phyloP scores from a whole-genome alignment of 2,113 vertebrate species.

The Callionymus lyra region DNA sequence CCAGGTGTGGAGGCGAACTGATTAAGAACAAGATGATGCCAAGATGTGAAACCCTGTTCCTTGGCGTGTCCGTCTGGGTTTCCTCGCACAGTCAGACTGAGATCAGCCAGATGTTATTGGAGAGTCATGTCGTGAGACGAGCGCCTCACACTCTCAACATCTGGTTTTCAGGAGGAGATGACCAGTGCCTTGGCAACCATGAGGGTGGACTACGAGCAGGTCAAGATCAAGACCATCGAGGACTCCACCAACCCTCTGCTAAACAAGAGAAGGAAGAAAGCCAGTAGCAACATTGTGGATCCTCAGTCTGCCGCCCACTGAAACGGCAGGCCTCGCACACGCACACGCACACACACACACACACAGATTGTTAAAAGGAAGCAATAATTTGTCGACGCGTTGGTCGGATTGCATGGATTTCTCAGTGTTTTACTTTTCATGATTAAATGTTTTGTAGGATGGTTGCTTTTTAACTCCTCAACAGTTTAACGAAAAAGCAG shows the following conservation, averaged over 20 bases:
- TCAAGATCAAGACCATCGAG: slow-evolving; percentile 97
- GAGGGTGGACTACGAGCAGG: slow-evolving; percentile 94
- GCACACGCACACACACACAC: slow-evolving; percentile 39
- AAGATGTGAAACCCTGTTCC: too few species aligned
- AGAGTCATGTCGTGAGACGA: too few species aligned
- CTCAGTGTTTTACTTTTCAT: slow-evolving; percentile 52
- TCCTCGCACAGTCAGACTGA: too few species aligned
- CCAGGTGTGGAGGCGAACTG: too few species aligned
- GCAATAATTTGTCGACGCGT: slow-evolving; percentile 71
- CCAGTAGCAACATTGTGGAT: slow-evolving; percentile 53
- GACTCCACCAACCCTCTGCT: slow-evolving; percentile 93
- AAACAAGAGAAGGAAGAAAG: slow-evolving; percentile 89
- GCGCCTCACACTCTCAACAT: too few species aligned
- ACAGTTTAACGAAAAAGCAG: too few species aligned
- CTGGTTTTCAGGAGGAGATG: slow-evolving; percentile 86
- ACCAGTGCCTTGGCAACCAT: slow-evolving; percentile 97
- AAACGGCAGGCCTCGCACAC: slow-evolving; percentile 35
- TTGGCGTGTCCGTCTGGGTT: too few species aligned
- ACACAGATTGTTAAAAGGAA: slow-evolving; percentile 69
- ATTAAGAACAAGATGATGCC: too few species aligned
- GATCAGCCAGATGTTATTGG: too few species aligned
- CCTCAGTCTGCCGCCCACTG: slow-evolving; percentile 60
- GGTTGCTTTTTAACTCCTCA: slow-evolving; percentile 53
- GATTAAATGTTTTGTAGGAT: slow-evolving; percentile 53
- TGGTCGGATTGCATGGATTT: slow-evolving; percentile 50